Percentiles rank a stretch among this genome's conserved stretches.
These are phyloP conservation scores for Falco berigora DNA, from an alignment of 2,797 vertebrate species.

Conservation along the genomic window DNA sequence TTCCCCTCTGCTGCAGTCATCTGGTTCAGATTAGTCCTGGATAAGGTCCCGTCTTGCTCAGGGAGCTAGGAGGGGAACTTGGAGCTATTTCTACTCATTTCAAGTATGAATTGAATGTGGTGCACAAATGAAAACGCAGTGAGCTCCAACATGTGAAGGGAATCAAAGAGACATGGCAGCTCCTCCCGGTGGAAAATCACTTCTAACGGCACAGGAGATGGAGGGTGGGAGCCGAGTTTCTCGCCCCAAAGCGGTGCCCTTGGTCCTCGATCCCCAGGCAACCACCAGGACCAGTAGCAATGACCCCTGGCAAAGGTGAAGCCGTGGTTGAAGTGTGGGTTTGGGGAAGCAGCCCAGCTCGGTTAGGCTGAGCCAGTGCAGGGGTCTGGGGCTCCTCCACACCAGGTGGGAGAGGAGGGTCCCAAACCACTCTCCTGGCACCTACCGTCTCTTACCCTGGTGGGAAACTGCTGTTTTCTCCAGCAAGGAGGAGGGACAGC, in stretches of 20 bases:
- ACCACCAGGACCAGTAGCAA: fast-evolving
- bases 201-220: fast-evolving
- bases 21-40: conserved; percentile 53
- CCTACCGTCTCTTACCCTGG: neutral
- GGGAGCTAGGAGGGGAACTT: neutral
- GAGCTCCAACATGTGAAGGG: neutral
- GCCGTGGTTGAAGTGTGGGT: neutral
- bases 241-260: fast-evolving
- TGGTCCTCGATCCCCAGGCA: fast-evolving
- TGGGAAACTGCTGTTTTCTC: neutral
- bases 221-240: neutral
- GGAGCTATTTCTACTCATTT: neutral
- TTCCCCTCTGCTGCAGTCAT: neutral
- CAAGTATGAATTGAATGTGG: neutral
- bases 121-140: neutral
- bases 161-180: neutral
- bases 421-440: neutral
- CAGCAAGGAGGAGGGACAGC: neutral
- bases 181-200: neutral
- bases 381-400: neutral
- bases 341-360: neutral
- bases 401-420: neutral
- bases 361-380: fast-evolving
- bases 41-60: neutral
- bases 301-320: neutral